Evolutionary conservation across 2,797 vertebrate species (phyloP).

Genomic region (Harpia harpyja): DNA sequence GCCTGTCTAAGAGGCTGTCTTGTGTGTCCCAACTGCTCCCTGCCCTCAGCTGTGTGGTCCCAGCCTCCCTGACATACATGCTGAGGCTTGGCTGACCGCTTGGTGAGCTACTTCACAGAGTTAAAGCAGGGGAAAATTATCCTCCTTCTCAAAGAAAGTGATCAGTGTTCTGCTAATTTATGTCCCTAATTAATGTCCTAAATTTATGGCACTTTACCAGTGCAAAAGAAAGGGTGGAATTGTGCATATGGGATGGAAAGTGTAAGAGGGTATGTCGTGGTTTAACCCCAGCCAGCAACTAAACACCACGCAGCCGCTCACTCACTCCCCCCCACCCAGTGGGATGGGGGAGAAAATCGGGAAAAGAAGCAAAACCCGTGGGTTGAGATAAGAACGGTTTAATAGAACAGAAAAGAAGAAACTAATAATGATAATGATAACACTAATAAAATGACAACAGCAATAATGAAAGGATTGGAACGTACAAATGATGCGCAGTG

Average conservation of each 20-base stretch:
- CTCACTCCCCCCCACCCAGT: no score
- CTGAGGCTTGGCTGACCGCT: background rate
- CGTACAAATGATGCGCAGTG: no score
- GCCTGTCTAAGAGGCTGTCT: background rate
- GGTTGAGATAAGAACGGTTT: no score
- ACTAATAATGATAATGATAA: no score
- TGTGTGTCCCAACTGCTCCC: background rate
- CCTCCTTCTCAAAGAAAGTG: background rate
- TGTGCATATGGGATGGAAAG: background rate
- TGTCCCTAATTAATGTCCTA: background rate
- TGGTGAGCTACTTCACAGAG: background rate
- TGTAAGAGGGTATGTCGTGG: background rate
- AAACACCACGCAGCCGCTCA: no score
- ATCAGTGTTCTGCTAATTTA: background rate
- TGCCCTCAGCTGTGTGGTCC: background rate
- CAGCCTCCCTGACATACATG: background rate
- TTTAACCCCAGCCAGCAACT: no score
- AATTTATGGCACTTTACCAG: background rate
- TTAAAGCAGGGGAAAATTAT: background rate
- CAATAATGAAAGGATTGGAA: no score
- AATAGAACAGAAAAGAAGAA: no score
- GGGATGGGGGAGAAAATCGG: no score
- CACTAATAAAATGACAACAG: no score
- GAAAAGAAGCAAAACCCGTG: no score
- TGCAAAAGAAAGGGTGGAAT: background rate